phyloP scores from a whole-genome alignment of 2,113 vertebrate genomes.

The Actenoides lindsayi region DNA sequence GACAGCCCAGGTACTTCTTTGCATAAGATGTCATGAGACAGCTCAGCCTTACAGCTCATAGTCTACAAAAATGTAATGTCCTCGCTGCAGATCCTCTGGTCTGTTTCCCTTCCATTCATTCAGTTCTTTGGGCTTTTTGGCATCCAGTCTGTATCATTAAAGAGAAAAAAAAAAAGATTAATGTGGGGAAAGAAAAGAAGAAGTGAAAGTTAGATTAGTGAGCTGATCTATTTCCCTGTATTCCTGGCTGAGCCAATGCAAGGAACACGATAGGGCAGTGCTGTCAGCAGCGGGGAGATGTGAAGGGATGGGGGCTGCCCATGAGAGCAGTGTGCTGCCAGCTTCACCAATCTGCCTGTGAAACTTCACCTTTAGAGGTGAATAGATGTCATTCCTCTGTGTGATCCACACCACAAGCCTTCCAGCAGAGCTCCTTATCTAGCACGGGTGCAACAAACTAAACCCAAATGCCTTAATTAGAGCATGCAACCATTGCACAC shows the following conservation, averaged over 20 bases:
- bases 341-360: neutral
- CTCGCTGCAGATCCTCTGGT: neutral
- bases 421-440: neutral
- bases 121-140: neutral
- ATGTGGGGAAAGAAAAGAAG: neutral
- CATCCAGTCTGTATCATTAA: neutral
- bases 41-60: neutral
- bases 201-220: neutral
- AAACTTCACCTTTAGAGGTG: neutral
- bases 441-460: neutral
- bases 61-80: neutral
- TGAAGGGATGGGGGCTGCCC: neutral
- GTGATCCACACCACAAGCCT: neutral
- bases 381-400: neutral
- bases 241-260: neutral
- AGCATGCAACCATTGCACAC: neutral
- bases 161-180: neutral
- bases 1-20: neutral
- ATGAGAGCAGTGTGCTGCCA: neutral
- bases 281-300: neutral
- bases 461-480: neutral
- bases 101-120: neutral
- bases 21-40: neutral
- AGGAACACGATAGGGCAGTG: fast-evolving
- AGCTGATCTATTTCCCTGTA: neutral